Evolutionary conservation across 2,113 vertebrate species (phyloP).

Genomic region (Coryphaenoides rupestris): DNA sequence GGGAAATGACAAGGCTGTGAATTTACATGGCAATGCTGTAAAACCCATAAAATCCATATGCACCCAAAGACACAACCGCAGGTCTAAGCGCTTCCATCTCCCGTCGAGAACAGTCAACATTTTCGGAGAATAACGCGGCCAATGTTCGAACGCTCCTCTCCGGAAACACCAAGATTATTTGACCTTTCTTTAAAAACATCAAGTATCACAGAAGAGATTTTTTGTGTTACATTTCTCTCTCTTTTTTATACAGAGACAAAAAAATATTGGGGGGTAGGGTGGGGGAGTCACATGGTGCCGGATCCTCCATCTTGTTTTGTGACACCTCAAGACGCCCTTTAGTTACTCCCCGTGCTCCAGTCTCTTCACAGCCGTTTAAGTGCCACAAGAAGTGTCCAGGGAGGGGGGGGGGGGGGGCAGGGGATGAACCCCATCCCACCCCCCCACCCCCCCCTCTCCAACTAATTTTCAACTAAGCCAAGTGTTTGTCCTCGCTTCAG

Average conservation of each 20-base stretch:
- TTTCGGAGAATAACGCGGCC: slow-evolving; percentile 56
- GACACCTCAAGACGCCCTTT: slow-evolving; percentile 17
- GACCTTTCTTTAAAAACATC: slow-evolving; percentile 15
- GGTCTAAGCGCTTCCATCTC: slow-evolving; percentile 40
- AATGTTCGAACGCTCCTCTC: slow-evolving; percentile 31
- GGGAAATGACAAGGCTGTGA: slow-evolving; percentile 57
- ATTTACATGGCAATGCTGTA: slow-evolving; percentile 55
- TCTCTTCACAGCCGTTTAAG: slow-evolving; percentile 22
- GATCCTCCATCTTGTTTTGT: slow-evolving; percentile 31
- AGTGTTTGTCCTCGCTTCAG: neutral
- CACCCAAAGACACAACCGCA: slow-evolving; percentile 21
- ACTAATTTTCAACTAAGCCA: slow-evolving; percentile 3
- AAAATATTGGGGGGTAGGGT: slow-evolving; percentile 44
- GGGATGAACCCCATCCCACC: too few species aligned
- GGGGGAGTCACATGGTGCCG: slow-evolving; percentile 38
- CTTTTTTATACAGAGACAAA: slow-evolving; percentile 38
- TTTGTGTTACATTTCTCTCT: slow-evolving; percentile 1
- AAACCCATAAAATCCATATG: slow-evolving; percentile 42
- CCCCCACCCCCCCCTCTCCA: slow-evolving; percentile 4
- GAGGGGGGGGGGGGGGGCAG: too few species aligned
- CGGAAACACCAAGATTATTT: slow-evolving; percentile 16
- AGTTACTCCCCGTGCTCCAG: slow-evolving; percentile 20
- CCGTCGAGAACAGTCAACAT: slow-evolving; percentile 35
- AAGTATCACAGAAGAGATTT: slow-evolving; percentile 35
- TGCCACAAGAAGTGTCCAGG: neutral